phyloP scores from a whole-genome alignment of 2,888 invertebrate genomes.

The Ametastegia equiseti region DNA sequence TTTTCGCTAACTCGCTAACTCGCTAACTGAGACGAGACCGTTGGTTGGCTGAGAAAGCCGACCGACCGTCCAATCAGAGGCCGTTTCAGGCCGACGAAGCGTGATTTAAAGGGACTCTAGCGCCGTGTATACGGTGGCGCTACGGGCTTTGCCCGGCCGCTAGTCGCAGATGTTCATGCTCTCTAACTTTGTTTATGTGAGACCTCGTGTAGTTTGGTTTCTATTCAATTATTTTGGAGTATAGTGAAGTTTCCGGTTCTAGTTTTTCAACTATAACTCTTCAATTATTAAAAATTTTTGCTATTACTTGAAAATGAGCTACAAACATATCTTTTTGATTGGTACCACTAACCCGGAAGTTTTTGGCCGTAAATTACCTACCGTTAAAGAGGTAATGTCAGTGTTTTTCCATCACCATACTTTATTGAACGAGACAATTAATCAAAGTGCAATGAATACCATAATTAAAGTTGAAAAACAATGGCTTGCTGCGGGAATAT shows the following conservation, averaged over 20 bases:
- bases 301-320: conserved; percentile 8
- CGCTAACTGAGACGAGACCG: no score
- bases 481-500: conserved; percentile 5
- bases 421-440: conserved; percentile 29
- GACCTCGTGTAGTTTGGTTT: background rate
- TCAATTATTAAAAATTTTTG: background rate
- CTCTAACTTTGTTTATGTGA: background rate
- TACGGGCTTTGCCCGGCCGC: no score
- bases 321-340: conserved; percentile 13
- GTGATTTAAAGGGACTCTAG: no score
- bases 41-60: no score
- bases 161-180: no score
- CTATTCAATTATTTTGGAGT: background rate
- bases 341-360: conserved; percentile 27
- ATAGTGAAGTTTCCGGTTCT: background rate
- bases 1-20: no score
- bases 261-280: background rate
- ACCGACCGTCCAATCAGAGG: no score
- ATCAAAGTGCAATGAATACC: background rate
- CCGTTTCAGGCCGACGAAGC: no score
- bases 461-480: conserved; percentile 29
- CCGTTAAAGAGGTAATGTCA: conserved; percentile 40
- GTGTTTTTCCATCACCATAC: conserved; percentile 36
- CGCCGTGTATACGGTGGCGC: no score
- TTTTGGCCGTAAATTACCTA: conserved; percentile 39